phyloP scores from a whole-genome alignment of 2,113 vertebrate genomes.

The Toxostoma redivivum region DNA sequence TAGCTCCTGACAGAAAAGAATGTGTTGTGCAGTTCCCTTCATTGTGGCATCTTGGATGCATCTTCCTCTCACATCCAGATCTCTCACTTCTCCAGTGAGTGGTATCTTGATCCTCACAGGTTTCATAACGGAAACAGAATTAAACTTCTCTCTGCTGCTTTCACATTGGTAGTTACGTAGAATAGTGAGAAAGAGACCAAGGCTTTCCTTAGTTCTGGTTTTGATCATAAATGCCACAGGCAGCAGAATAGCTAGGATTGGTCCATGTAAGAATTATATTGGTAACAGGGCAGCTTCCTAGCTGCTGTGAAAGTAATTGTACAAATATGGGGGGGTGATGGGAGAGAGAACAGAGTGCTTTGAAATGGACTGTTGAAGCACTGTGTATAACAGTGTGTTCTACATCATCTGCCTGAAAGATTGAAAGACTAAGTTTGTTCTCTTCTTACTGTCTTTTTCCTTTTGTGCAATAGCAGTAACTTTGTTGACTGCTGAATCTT shows the following conservation, averaged over 20 bases:
- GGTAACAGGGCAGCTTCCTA: neutral
- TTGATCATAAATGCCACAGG: neutral
- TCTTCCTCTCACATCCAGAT: neutral
- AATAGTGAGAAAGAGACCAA: neutral
- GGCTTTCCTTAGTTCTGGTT: neutral
- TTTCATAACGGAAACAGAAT: accelerated
- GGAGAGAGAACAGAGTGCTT: neutral
- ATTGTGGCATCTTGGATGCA: neutral
- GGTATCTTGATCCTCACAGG: neutral
- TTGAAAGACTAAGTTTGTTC: neutral
- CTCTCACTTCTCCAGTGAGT: neutral
- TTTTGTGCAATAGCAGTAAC: neutral
- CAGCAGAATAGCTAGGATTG: neutral
- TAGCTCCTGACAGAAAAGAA: neutral
- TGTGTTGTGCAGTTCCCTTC: neutral
- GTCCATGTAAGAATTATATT: neutral
- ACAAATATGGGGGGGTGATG: neutral
- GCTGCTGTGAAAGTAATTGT: neutral
- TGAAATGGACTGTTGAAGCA: neutral
- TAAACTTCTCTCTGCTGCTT: neutral
- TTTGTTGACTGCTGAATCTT: neutral
- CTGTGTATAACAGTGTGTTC: neutral
- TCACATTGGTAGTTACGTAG: neutral
- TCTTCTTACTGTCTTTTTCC: neutral
- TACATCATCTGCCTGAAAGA: neutral